These are phyloP conservation scores for Drosophila erecta DNA, from an alignment of 1,140 invertebrate genomes.

Conservation along the genomic window DNA sequence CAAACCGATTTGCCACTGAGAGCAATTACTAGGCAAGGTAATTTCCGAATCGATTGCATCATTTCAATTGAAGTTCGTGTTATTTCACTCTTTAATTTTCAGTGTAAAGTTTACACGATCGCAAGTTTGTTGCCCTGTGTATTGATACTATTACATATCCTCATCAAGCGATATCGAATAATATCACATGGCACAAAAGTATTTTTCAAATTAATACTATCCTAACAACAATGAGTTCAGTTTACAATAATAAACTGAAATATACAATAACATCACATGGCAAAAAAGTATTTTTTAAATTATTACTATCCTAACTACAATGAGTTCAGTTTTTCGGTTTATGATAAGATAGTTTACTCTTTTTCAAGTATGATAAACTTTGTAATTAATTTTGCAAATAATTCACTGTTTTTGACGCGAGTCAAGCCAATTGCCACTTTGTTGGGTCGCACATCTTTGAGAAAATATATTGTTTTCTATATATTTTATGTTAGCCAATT, in stretches of 20 bases:
- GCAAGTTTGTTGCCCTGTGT: background rate
- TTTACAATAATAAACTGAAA: too few species aligned
- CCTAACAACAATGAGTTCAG: too few species aligned
- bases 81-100: background rate
- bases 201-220: background rate
- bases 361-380: background rate
- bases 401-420: background rate
- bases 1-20: constrained; percentile 10
- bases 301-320: too few species aligned
- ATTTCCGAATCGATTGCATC: constrained; percentile 53
- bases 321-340: background rate
- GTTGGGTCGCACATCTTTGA: constrained; percentile 7
- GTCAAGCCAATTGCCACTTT: background rate
- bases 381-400: background rate
- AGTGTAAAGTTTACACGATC: background rate
- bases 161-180: background rate
- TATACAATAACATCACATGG: background rate
- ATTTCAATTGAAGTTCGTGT: constrained; percentile 41
- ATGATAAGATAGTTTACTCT: background rate
- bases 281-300: background rate
- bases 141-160: background rate
- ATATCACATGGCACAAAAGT: background rate
- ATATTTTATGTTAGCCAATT: constrained; percentile 22
- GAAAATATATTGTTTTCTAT: constrained; percentile 9
- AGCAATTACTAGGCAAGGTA: constrained; percentile 20